phyloP scores from a whole-genome alignment of 1,140 invertebrate species.

The Phortica variegata region DNA sequence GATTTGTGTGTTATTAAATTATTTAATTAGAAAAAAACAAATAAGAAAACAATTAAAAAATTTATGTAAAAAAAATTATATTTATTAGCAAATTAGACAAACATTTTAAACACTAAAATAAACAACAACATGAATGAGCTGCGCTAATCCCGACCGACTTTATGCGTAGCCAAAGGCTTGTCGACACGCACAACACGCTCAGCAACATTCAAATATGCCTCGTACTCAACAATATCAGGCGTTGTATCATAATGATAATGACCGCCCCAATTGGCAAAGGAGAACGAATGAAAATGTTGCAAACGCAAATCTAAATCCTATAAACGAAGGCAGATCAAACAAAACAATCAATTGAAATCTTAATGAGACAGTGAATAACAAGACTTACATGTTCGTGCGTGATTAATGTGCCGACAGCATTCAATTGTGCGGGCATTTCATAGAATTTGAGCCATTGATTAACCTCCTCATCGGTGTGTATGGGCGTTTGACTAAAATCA shows the following conservation, averaged over 20 bases:
- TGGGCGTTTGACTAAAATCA: conserved; percentile 77
- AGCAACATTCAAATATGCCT: conserved; percentile 83
- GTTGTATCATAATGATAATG: conserved; percentile 96
- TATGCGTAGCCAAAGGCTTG: conserved; percentile 64
- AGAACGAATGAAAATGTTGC: conserved; percentile 94
- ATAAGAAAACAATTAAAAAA: too few species aligned
- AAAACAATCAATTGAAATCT: background rate
- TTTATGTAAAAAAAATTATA: background rate
- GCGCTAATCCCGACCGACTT: conserved; percentile 59
- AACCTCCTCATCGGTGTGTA: conserved; percentile 72
- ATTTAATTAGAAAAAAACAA: too few species aligned
- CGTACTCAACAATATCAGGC: conserved; percentile 75
- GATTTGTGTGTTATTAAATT: too few species aligned
- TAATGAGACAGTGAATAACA: background rate
- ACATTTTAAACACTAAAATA: background rate
- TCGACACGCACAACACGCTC: conserved; percentile 78
- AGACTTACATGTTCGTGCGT: conserved; percentile 78
- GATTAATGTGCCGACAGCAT: conserved; percentile 84
- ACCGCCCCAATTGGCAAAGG: conserved; percentile 82
- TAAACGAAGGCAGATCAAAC: conserved; percentile 26
- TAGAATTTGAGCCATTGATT: conserved; percentile 91
- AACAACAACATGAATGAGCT: background rate
- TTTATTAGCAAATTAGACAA: conserved; percentile 2
- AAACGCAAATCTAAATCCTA: conserved; percentile 84
- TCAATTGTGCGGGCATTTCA: conserved; percentile 82